phyloP scores from a whole-genome alignment of 2,113 vertebrate genomes.

The Leptocoma aspasia region DNA sequence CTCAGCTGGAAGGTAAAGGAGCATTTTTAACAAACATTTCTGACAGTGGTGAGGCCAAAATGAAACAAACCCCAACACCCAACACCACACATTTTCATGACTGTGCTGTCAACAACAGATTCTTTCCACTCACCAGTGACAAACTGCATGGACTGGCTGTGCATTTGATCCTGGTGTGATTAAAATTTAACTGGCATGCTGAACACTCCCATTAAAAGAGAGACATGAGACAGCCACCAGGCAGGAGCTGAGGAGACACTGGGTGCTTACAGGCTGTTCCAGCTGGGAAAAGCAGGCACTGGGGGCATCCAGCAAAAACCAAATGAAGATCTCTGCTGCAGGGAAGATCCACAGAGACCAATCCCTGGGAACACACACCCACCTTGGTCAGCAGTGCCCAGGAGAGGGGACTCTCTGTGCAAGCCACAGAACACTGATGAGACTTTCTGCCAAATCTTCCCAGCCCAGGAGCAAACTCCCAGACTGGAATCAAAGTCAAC shows the following conservation, averaged over 20 bases:
- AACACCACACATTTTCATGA: not conserved
- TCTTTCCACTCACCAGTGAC: not conserved
- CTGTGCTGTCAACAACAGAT: not conserved
- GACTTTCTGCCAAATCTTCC: not conserved
- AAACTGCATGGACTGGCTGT: not conserved
- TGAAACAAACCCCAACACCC: not conserved
- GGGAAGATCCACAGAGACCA: not conserved
- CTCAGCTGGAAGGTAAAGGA: conserved; percentile 48
- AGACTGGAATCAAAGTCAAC: not conserved
- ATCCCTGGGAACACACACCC: not conserved
- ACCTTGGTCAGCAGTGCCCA: not conserved
- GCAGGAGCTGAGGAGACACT: not conserved
- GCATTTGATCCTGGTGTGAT: not conserved
- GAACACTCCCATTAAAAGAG: not conserved
- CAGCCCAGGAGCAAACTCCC: not conserved
- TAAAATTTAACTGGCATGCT: not conserved
- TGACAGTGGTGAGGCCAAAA: not conserved
- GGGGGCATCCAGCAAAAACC: not conserved
- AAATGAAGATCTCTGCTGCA: not conserved
- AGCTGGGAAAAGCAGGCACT: not conserved
- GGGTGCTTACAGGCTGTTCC: not conserved
- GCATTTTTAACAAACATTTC: not conserved
- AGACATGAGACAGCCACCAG: not conserved
- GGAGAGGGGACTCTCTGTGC: not conserved
- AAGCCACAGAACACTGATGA: not conserved